Evolutionary conservation across 2,888 invertebrate genomes (phyloP), one percentile per base, ranked within the genome.

Genomic region (Crossocerus cetratus): DNA sequence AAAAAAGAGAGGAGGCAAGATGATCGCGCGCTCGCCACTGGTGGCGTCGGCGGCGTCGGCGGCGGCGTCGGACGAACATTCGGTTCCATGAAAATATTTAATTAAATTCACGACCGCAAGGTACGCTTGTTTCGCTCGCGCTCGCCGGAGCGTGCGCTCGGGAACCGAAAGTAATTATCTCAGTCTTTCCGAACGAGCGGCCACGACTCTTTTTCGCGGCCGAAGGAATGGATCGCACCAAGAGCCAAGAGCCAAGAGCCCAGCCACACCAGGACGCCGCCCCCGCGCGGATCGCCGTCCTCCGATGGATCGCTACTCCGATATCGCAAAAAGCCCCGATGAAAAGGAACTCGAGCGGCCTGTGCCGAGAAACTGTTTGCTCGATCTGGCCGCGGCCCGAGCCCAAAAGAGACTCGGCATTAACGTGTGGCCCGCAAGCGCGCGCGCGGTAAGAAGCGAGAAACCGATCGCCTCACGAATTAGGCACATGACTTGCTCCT

Each of bases 21-120:
- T 72, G 76, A 78, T 78, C 81, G 69, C 71, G 32, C 32, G 32
- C 32, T 32, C 32, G 32, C 32, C 32, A 32, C 8, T 32, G 32
- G 32, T 32, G 32, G 32, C 32, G 32, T 32, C 32, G 32, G 32
- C 32, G 32, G 23, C 23, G 23, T 23, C 32, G 32, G 32, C 32
- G 32, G 5, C 32, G 32, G 32, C 32, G 65, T 66, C 72, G 73
- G 65, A 74, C 76, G 75, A 74, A 80, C 77, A 86, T 86, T 86
- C 84, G 85, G 85, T 11, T 32, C 86, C 87, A 83, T 86, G 84
- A 87, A 89, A 89, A 89, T 89, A 88, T 89, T 89, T 89, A 89
- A 89, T 89, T 89, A 89, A 89, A 89, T 89, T 89, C 87, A 87
- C 86, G 83, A 87, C 89, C 88, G 84, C 89, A 89, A 89, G 88